A percentile compares a stretch with the other conserved stretches of the same genome.
Conservation (phyloP, 2,888 invertebrate genomes). For the Trachelus tabidus region DNA sequence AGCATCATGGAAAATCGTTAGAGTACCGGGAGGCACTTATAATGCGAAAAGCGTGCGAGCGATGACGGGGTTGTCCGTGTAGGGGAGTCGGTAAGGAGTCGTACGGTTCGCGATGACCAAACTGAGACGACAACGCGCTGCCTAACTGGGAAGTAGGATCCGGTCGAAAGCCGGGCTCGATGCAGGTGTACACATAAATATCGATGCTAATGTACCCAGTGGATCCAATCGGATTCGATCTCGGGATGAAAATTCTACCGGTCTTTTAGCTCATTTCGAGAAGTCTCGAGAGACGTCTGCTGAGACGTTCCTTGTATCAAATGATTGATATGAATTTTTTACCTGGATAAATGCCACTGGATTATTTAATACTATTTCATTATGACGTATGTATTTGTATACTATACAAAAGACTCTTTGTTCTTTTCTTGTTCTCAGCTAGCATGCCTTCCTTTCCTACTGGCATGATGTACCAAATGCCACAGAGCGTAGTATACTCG, state of each 20-base stretch:
- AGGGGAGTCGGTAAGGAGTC: slow-evolving; percentile 60
- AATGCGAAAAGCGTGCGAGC: slow-evolving; percentile 63
- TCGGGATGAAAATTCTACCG: slow-evolving; percentile 1
- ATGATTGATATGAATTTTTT: neutral
- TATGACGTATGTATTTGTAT: neutral
- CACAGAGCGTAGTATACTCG: slow-evolving; percentile 61
- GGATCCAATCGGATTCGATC: slow-evolving; percentile 37
- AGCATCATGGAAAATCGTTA: slow-evolving; percentile 52
- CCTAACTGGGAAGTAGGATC: slow-evolving; percentile 65
- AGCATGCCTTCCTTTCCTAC: slow-evolving; percentile 45
- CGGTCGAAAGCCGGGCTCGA: slow-evolving; percentile 60
- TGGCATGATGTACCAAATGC: slow-evolving; percentile 63
- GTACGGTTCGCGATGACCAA: slow-evolving; percentile 62
- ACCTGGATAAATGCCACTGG: neutral
- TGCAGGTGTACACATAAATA: slow-evolving; percentile 65
- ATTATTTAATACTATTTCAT: neutral
- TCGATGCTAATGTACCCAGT: slow-evolving; percentile 61
- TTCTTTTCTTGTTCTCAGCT: slow-evolving; percentile 8
- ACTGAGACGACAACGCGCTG: slow-evolving; percentile 62
- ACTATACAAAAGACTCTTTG: neutral
- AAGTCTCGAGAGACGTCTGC: neutral
- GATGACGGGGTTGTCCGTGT: slow-evolving; percentile 64
- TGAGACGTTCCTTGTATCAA: neutral
- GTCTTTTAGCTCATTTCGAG: neutral
- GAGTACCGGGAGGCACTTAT: slow-evolving; percentile 49